Conservation (phyloP, 2,888 invertebrate species). For the Ceramica pisi region DNA sequence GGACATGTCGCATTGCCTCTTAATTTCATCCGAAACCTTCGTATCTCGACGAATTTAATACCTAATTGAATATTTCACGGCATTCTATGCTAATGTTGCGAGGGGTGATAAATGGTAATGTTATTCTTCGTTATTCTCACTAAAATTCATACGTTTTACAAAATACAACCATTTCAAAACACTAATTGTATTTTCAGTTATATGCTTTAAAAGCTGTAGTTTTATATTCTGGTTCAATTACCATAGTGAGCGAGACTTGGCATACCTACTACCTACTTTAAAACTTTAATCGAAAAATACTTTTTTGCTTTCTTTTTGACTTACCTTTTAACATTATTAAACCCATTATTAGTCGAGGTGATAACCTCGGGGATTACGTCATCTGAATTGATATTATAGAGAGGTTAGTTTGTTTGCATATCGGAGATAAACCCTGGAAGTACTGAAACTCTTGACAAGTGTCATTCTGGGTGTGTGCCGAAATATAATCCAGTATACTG, state of each 20-base stretch:
- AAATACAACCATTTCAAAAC: conserved; percentile 57
- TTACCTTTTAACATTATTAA: not conserved
- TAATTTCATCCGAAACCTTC: conserved; percentile 72
- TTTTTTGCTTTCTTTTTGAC: conserved; percentile 10
- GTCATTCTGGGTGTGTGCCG: no score
- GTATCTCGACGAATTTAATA: conserved; percentile 68
- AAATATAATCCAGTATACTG: no score
- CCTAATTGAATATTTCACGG: conserved; percentile 77
- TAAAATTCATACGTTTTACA: conserved; percentile 67
- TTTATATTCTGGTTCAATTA: conserved; percentile 28
- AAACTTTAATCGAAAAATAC: conserved; percentile 27
- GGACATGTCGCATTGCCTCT: conserved; percentile 75
- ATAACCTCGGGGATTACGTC: not conserved
- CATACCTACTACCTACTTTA: no score
- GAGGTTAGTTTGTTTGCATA: not conserved
- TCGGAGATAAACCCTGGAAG: not conserved
- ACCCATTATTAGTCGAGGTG: not conserved
- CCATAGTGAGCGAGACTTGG: conserved; percentile 14
- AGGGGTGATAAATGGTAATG: conserved; percentile 73
- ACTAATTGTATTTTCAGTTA: conserved; percentile 49
- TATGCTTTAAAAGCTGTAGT: conserved; percentile 24
- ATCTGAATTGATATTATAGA: not conserved
- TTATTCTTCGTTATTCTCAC: conserved; percentile 67
- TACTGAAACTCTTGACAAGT: not conserved
- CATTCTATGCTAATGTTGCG: conserved; percentile 72